phyloP scores from a whole-genome alignment of 2,888 invertebrate genomes.

The Agriopis marginaria region DNA sequence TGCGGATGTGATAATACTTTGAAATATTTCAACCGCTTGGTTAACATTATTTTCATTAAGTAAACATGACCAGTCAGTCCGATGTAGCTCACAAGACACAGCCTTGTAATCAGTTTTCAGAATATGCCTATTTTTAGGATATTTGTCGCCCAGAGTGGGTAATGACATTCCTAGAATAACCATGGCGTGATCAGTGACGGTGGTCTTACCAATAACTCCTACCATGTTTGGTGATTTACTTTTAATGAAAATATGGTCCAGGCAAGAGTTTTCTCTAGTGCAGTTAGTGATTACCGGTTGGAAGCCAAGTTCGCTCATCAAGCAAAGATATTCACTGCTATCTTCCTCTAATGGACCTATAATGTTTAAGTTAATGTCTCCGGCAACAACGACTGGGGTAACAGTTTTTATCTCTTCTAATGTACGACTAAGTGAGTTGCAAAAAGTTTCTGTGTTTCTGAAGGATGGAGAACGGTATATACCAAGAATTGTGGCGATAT shows the following conservation, averaged over 20 bases:
- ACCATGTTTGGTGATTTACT: background rate
- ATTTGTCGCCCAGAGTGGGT: background rate
- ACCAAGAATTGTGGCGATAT: background rate
- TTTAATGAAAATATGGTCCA: slow-evolving; percentile 3
- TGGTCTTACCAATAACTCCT: background rate
- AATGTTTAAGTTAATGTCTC: slow-evolving; percentile 4
- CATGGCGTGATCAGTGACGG: background rate
- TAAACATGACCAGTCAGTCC: background rate
- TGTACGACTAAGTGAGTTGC: background rate
- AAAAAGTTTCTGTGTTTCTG: background rate
- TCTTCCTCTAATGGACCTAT: background rate
- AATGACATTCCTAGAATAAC: background rate
- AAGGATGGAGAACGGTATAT: slow-evolving; percentile 1
- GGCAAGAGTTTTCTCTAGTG: slow-evolving; percentile 6
- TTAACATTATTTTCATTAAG: background rate
- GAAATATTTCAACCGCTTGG: background rate
- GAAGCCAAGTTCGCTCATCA: slow-evolving; percentile 4
- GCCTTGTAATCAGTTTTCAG: background rate
- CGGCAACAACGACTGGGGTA: background rate
- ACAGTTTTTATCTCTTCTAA: background rate
- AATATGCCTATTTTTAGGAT: background rate
- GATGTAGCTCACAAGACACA: background rate
- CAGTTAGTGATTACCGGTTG: background rate
- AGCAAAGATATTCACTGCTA: slow-evolving; percentile 1
- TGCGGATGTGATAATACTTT: background rate